phyloP scores from a whole-genome alignment of 2,888 invertebrate species.

The Sicus ferrugineus region DNA sequence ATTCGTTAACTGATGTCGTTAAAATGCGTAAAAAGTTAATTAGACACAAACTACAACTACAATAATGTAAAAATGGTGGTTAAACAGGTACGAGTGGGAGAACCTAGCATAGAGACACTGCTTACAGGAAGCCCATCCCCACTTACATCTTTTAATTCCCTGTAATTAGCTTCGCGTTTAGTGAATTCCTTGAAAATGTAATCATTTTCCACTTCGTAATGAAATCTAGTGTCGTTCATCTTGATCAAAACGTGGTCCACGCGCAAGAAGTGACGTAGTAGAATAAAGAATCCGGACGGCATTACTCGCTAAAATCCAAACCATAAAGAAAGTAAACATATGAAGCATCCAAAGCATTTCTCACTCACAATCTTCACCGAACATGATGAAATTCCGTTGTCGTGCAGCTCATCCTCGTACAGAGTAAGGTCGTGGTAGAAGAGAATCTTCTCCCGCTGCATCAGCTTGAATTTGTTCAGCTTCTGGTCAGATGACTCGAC shows the following conservation, averaged over 20 bases:
- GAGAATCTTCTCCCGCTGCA: conserved; percentile 87
- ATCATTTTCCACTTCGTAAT: conserved; percentile 78
- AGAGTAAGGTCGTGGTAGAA: conserved; percentile 93
- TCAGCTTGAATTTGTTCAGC: conserved; percentile 88
- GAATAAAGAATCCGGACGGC: conserved; percentile 90
- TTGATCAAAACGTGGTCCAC: conserved; percentile 92
- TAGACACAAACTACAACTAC: too few relatives aligned
- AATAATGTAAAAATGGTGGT: too few relatives aligned
- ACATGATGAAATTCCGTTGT: conserved; percentile 92
- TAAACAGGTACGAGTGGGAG: too few relatives aligned
- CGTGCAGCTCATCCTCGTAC: conserved; percentile 98
- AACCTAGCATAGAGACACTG: too few relatives aligned
- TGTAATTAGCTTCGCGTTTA: conserved; percentile 77
- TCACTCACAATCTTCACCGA: conserved; percentile 90
- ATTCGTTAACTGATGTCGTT: too few relatives aligned
- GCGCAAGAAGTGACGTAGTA: conserved; percentile 89
- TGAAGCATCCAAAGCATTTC: not conserved
- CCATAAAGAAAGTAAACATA: not conserved
- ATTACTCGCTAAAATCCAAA: conserved; percentile 82
- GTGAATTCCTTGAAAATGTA: conserved; percentile 86
- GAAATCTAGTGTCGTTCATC: conserved; percentile 87
- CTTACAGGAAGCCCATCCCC: too few relatives aligned
- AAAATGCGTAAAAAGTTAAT: too few relatives aligned
- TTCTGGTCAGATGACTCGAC: conserved; percentile 74
- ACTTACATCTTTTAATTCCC: conserved; percentile 71